Evolutionary conservation across 1,140 invertebrate genomes (phyloP).

Genomic region (Goniozus legneri): DNA sequence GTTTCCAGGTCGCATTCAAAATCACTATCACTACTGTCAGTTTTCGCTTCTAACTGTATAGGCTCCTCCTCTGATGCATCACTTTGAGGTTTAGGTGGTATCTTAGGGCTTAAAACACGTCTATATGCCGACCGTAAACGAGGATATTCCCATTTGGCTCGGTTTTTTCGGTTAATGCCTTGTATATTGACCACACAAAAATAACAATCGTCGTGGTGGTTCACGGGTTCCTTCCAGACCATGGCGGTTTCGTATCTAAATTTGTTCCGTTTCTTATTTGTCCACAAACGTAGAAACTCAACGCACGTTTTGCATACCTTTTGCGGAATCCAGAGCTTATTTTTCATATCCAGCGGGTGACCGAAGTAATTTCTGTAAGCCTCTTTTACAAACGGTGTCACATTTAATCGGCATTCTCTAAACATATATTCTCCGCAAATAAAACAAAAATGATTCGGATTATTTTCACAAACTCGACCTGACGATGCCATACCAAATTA

Average conservation of each 20-base stretch:
- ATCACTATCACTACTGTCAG: background rate
- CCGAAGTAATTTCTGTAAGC: constrained; percentile 15
- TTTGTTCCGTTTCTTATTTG: constrained; percentile 9
- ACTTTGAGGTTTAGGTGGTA: constrained; percentile 10
- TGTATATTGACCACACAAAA: constrained; percentile 31
- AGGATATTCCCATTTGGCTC: constrained; percentile 24
- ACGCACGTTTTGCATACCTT: constrained; percentile 11
- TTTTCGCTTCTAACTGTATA: background rate
- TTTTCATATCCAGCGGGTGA: constrained; percentile 11
- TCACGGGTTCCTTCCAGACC: constrained; percentile 28
- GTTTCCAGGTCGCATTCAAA: constrained; percentile 1
- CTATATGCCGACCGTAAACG: constrained; percentile 19
- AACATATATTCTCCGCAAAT: constrained; percentile 15
- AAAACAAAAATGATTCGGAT: constrained; percentile 19
- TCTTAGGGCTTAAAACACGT: constrained; percentile 12
- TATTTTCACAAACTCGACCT: background rate
- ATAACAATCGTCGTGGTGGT: constrained; percentile 32
- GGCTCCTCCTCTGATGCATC: background rate
- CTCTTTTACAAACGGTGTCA: constrained; percentile 1
- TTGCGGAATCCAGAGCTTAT: constrained; percentile 19
- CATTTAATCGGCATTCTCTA: background rate
- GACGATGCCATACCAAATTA: background rate
- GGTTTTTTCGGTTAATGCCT: constrained; percentile 25
- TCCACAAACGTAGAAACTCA: constrained; percentile 11
- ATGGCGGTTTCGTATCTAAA: constrained; percentile 20